Conservation (phyloP, 2,888 invertebrate genomes). For the Nymphalis polychloros region DNA sequence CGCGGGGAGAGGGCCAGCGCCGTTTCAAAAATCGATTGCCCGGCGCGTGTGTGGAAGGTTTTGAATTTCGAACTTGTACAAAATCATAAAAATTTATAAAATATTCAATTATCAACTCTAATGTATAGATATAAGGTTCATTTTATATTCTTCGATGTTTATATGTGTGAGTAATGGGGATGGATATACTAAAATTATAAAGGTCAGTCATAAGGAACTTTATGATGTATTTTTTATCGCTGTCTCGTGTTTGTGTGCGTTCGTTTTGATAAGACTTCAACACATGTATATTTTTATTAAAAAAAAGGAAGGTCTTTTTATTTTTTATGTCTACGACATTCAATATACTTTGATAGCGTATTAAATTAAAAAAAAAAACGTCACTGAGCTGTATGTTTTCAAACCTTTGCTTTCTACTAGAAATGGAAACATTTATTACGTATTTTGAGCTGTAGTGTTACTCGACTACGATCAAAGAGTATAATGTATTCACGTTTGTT, state of each 20-base stretch:
- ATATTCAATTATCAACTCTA: conserved; percentile 2
- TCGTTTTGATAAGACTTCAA: conserved; percentile 1
- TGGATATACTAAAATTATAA: conserved; percentile 12
- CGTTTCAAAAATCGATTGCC: conserved; percentile 77
- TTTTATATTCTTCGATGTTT: neutral
- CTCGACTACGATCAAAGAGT: too few species aligned
- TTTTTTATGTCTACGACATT: neutral
- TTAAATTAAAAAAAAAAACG: neutral
- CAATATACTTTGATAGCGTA: conserved; percentile 3
- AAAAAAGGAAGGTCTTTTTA: neutral
- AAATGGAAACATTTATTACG: neutral
- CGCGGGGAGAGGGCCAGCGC: conserved; percentile 45
- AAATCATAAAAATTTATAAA: conserved; percentile 20
- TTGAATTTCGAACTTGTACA: conserved; percentile 50
- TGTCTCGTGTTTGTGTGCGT: neutral
- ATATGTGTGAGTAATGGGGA: conserved; percentile 13
- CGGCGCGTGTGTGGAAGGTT: conserved; percentile 72
- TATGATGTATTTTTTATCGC: conserved; percentile 16
- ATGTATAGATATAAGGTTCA: neutral
- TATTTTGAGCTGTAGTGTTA: too few species aligned
- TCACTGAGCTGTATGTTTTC: neutral
- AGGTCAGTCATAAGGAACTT: conserved; percentile 15
- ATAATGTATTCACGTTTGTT: too few species aligned
- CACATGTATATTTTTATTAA: conserved; percentile 1
- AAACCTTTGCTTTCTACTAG: neutral